Conservation (phyloP, 2,797 vertebrate species). For the Helicolenus hilgendorfi region DNA sequence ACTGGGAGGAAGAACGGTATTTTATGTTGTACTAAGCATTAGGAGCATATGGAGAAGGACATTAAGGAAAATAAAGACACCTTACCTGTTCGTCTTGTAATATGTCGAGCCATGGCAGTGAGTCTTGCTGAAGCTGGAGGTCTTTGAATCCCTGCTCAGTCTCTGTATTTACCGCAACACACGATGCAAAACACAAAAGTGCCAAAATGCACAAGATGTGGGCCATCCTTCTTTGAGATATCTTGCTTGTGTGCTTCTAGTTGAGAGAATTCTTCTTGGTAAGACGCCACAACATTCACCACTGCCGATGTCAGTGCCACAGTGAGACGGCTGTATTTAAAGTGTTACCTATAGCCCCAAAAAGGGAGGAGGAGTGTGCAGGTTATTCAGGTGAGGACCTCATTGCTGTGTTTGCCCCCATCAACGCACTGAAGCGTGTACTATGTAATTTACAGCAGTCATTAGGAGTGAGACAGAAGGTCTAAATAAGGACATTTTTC, state of each 20-base stretch:
- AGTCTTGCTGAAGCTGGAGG: slow-evolving; percentile 40
- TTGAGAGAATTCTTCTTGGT: not conserved
- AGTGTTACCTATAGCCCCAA: not conserved
- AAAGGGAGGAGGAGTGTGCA: slow-evolving; percentile 33
- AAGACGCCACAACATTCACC: not conserved
- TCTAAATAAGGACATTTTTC: slow-evolving; percentile 49
- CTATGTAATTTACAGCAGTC: slow-evolving; percentile 65
- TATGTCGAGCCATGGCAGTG: not conserved
- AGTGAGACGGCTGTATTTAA: slow-evolving; percentile 52
- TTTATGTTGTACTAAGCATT: not conserved
- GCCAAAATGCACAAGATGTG: slow-evolving; percentile 39
- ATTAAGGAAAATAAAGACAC: not conserved
- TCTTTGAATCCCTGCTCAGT: not conserved
- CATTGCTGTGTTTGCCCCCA: slow-evolving; percentile 31
- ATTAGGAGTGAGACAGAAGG: slow-evolving; percentile 42
- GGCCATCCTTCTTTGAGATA: slow-evolving; percentile 40
- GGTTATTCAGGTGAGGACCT: slow-evolving; percentile 31
- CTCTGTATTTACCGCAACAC: not conserved
- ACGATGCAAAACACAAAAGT: slow-evolving; percentile 55
- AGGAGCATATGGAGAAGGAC: not conserved
- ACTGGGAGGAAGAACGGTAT: not conserved
- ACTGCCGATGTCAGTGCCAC: not conserved
- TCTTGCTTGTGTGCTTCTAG: not conserved
- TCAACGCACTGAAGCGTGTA: slow-evolving; percentile 49
- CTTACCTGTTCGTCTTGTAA: slow-evolving; percentile 62